Percentiles rank a stretch among this genome's conserved stretches.
phyloP scores from a whole-genome alignment of 2,797 vertebrate genomes.

The Acipenser ruthenus region DNA sequence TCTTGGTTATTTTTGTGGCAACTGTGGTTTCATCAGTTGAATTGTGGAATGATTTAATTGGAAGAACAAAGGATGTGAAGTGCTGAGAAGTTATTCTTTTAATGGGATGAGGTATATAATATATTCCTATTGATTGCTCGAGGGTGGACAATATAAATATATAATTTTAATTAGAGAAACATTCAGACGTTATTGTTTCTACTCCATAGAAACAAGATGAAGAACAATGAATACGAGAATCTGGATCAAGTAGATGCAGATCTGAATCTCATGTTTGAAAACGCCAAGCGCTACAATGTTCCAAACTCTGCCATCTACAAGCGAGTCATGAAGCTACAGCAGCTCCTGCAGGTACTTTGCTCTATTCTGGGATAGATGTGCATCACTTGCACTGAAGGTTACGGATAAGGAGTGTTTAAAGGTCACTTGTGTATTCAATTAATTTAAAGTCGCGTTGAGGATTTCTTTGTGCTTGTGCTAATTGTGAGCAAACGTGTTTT shows the following conservation, averaged over 20 bases:
- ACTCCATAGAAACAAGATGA: constrained; percentile 81
- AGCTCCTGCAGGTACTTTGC: constrained; percentile 83
- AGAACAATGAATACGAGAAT: constrained; percentile 88
- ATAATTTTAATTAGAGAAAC: background rate
- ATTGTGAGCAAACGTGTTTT: constrained; percentile 4
- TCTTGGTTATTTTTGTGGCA: too few relatives aligned
- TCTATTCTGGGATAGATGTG: background rate
- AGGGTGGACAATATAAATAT: background rate
- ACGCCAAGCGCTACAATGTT: constrained; percentile 91
- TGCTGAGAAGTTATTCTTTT: too few relatives aligned
- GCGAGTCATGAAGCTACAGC: constrained; percentile 87
- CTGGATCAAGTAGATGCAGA: constrained; percentile 89
- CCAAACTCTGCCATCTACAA: constrained; percentile 96
- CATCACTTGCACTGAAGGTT: constrained; percentile 10
- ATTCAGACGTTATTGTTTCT: constrained; percentile 4
- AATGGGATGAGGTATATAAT: background rate
- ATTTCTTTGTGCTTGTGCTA: too few relatives aligned
- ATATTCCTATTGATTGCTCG: background rate
- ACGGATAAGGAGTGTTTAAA: too few relatives aligned
- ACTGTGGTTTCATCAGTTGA: too few relatives aligned
- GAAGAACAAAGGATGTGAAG: too few relatives aligned
- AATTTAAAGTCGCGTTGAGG: too few relatives aligned
- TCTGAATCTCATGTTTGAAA: constrained; percentile 93
- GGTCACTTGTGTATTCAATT: too few relatives aligned
- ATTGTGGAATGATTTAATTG: too few relatives aligned